A percentile compares a stretch with the other conserved stretches of the same genome.
These are phyloP conservation scores for Pseudorhiza aurosa DNA, from an alignment of 30 jellyfish, hydroid and myxozoan genomes.

Conservation along the genomic window DNA sequence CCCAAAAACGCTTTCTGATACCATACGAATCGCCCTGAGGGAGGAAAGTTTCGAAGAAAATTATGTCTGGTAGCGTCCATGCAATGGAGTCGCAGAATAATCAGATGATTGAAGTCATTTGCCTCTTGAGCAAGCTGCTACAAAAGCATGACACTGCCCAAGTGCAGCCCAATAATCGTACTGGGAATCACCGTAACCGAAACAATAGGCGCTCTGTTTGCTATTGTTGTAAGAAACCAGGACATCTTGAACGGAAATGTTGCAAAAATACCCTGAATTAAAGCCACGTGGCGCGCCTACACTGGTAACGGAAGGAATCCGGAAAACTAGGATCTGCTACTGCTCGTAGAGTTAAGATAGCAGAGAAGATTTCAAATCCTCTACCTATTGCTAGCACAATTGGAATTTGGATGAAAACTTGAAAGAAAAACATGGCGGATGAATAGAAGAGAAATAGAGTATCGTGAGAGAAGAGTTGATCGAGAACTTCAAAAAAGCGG, in stretches of 20 bases:
- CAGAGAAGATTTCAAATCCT: slow-evolving; percentile 12
- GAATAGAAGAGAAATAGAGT: too few species aligned
- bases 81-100: slow-evolving; percentile 5
- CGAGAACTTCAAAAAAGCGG: too few species aligned
- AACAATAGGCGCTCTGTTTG: slow-evolving; percentile 20
- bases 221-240: slow-evolving; percentile 40
- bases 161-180: neutral
- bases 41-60: slow-evolving; percentile 15
- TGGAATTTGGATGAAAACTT: too few species aligned
- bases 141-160: slow-evolving; percentile 2
- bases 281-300: neutral
- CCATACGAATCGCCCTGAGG: slow-evolving; percentile 20
- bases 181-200: neutral
- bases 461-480: too few species aligned
- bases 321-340: slow-evolving; percentile 66
- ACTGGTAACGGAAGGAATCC: neutral
- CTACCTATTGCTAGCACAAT: slow-evolving; percentile 2
- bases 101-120: slow-evolving; percentile 47
- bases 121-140: slow-evolving; percentile 28
- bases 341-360: slow-evolving; percentile 41
- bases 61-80: neutral
- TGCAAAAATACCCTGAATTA: slow-evolving; percentile 28
- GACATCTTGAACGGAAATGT: slow-evolving; percentile 35
- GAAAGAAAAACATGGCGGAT: too few species aligned
- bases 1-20: slow-evolving; percentile 39